Evolutionary conservation across 2,888 invertebrate species (phyloP).

Genomic region (Cynaeus angustus): DNA sequence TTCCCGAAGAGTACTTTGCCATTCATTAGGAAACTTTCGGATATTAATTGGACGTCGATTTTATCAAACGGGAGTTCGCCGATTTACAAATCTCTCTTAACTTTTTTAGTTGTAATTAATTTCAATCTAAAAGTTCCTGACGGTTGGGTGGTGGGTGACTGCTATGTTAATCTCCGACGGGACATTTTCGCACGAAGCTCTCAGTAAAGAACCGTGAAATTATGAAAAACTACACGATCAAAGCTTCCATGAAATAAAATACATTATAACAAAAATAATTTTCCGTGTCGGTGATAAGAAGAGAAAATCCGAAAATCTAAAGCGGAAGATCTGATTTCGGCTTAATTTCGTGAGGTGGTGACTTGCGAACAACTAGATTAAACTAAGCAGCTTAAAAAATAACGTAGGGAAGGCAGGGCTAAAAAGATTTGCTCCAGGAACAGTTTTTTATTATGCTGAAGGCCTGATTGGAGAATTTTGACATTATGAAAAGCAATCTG

Average conservation of each 20-base stretch:
- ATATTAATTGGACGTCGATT: constrained; percentile 49
- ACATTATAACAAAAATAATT: constrained; percentile 57
- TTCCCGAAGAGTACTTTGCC: constrained; percentile 22
- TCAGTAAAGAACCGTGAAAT: constrained; percentile 57
- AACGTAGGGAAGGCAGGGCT: not conserved
- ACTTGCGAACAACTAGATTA: constrained; percentile 64
- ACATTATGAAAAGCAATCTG: no score
- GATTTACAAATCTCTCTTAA: constrained; percentile 35
- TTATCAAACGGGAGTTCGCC: constrained; percentile 35
- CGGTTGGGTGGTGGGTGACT: not conserved
- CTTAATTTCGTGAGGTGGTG: constrained; percentile 63
- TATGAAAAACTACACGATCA: constrained; percentile 50
- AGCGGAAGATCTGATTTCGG: constrained; percentile 60
- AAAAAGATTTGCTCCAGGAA: no score
- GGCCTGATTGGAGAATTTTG: no score
- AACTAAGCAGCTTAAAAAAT: constrained; percentile 60
- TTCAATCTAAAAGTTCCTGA: constrained; percentile 44
- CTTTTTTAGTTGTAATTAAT: constrained; percentile 46
- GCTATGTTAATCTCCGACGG: constrained; percentile 29
- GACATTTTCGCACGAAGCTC: constrained; percentile 31
- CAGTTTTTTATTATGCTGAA: no score
- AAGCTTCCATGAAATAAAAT: constrained; percentile 58
- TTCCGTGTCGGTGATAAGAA: constrained; percentile 55
- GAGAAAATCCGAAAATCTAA: constrained; percentile 53
- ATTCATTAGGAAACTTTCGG: constrained; percentile 39